Conservation (phyloP, 2,113 vertebrate species). For the Rhagologus leucostigma region DNA sequence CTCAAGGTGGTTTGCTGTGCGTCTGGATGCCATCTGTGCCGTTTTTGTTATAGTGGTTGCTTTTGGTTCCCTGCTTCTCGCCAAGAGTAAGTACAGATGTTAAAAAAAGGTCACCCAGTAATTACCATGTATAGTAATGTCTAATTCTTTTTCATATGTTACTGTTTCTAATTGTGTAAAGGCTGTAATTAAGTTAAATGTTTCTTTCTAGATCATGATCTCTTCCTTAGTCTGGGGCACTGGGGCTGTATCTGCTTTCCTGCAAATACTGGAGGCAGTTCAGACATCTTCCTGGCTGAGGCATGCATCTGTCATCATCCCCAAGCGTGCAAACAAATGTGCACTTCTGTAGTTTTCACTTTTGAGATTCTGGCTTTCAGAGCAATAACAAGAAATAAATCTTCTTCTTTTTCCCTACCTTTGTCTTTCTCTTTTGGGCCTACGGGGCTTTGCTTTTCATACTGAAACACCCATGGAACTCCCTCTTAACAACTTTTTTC, state of each 20-base stretch:
- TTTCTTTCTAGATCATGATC: slow-evolving; percentile 45
- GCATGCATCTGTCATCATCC: background rate
- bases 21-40: slow-evolving; percentile 92
- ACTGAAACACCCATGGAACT: background rate
- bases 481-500: background rate
- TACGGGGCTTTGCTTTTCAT: background rate
- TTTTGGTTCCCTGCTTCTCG: slow-evolving; percentile 86
- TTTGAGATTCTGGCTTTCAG: background rate
- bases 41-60: slow-evolving; percentile 84
- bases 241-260: background rate
- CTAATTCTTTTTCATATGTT: slow-evolving; percentile 31
- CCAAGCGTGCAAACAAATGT: background rate
- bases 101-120: slow-evolving; percentile 35
- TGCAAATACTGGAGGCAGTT: slow-evolving; percentile 2
- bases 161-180: slow-evolving; percentile 50
- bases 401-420: background rate
- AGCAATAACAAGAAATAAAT: background rate
- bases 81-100: slow-evolving; percentile 79
- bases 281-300: background rate
- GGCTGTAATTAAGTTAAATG: slow-evolving; percentile 32
- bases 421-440: background rate
- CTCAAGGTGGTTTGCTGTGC: slow-evolving; percentile 92
- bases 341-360: background rate
- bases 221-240: background rate
- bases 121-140: slow-evolving; percentile 38